A percentile compares a stretch with the other conserved stretches of the same genome.
Evolutionary conservation across 2,888 invertebrate species (phyloP).

Genomic region (Prosapia bicincta): DNA sequence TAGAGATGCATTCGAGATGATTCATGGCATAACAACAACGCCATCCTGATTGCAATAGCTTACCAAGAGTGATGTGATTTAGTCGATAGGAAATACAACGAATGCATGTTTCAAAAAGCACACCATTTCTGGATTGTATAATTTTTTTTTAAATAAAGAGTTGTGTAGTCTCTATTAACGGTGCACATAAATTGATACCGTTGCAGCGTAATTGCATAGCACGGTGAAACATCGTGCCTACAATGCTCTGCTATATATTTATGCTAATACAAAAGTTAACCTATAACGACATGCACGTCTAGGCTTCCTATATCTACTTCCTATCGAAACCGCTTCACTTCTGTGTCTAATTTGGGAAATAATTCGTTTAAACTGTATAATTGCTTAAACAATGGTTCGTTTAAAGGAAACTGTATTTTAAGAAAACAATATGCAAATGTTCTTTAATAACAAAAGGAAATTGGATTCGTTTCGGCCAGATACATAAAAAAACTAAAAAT

Average conservation of each 20-base stretch:
- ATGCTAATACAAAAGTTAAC: background rate
- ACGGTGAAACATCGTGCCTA: background rate
- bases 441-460: background rate
- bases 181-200: background rate
- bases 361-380: background rate
- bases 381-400: background rate
- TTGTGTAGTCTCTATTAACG: too few relatives aligned
- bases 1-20: too few relatives aligned
- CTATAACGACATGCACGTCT: background rate
- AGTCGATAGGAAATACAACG: too few relatives aligned
- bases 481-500: background rate
- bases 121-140: too few relatives aligned
- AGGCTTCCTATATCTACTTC: background rate
- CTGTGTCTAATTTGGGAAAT: too few relatives aligned
- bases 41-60: too few relatives aligned
- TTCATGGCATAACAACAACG: too few relatives aligned
- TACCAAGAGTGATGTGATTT: too few relatives aligned
- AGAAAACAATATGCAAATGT: background rate
- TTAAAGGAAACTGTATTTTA: background rate
- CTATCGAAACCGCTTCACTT: background rate
- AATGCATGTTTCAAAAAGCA: too few relatives aligned
- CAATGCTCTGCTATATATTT: background rate
- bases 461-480: background rate
- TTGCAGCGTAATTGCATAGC: background rate
- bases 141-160: too few relatives aligned